phyloP scores from a whole-genome alignment of 2,797 vertebrate genomes.

The Oceanodroma leucorhoa region DNA sequence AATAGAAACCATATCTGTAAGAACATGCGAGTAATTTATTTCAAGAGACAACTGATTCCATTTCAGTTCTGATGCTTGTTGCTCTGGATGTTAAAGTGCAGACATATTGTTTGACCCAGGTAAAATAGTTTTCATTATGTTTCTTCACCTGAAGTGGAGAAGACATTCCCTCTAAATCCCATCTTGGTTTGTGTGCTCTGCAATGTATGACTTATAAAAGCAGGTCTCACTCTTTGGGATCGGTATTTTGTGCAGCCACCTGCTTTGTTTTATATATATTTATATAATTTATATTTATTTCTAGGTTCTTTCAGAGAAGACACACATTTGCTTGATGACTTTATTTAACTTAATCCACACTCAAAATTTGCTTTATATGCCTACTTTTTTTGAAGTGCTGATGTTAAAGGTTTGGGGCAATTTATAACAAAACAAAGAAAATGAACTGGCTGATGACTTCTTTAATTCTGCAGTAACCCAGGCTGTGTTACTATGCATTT shows the following conservation, averaged over 20 bases:
- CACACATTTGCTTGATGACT: background rate
- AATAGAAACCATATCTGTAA: background rate
- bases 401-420: background rate
- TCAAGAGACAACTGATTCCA: background rate
- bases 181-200: background rate
- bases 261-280: background rate
- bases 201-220: background rate
- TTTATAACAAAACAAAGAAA: background rate
- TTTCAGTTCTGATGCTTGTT: background rate
- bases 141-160: background rate
- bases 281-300: background rate
- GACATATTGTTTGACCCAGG: background rate
- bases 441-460: background rate
- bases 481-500: background rate
- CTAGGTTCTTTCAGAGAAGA: background rate
- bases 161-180: background rate
- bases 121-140: slow-evolving; percentile 5
- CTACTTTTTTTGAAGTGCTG: background rate
- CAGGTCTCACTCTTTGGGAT: background rate
- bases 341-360: background rate
- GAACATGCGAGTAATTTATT: slow-evolving; percentile 37
- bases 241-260: background rate
- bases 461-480: background rate
- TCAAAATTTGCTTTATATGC: background rate
- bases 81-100: slow-evolving; percentile 35